Base-by-base conservation (phyloP, 2,888 invertebrate species). In the Archips crataeganus region DNA sequence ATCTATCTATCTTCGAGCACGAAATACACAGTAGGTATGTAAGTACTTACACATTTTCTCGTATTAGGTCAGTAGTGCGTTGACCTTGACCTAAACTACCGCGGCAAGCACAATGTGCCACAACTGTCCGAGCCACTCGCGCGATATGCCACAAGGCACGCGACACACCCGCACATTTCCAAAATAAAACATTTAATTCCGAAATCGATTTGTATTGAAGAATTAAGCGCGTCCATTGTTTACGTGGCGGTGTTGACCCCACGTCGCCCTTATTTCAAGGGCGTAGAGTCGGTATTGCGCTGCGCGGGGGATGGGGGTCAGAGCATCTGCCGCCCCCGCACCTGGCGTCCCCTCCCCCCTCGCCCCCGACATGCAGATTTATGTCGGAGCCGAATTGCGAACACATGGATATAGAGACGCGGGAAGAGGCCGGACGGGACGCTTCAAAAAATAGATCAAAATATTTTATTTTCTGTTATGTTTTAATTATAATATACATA, bases 281-380 rank as follows among this genome's bases (percentile, higher is more conserved):
- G 32, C 34, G 32, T 11, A 64, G 62, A 57, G 72, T 57, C 57
- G 36, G 62, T 32, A 47, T 42, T 70, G 42, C 9, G 8, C 47
- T 4, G 49, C 10, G 15, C 60, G 66, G 59, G 45, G 78, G 80
- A 89, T 90, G 84, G 89, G 88, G 90, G 90, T 89, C 90, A 87
- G 81, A 62, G 77, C 92, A 92, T 88, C 92, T 92, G 92, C 92
- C 92, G 83, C 92, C 91, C 90, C 87, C 91, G 90, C 92, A 90
- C 90, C 91, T 90, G 90, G 89, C 75, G 71, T 57, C 75, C 74
- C 71, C 42, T 60, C 65, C 62, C 51, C 70, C 54, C 74, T 70
- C 73, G 66, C 61, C 73, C 76, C 80, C 59, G 78, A 68, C 87
- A 91, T 90, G 90, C 91, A 92, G 90, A 92, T 92, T 91, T 90